Base-by-base conservation (phyloP, 2,888 invertebrate species). In the Caenorhabditis sp. region DNA sequence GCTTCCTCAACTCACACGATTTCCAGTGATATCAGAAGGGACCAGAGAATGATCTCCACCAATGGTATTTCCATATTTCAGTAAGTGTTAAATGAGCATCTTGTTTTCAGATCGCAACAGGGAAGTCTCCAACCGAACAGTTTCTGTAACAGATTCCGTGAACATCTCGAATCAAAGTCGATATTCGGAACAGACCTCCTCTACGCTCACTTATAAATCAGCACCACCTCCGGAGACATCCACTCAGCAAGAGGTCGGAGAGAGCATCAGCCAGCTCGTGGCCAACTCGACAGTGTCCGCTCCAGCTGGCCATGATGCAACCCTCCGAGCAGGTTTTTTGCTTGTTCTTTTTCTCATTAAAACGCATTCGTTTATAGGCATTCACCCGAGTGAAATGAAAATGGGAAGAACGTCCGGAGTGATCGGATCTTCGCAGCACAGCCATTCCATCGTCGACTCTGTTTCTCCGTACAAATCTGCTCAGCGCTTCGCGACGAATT, bases 211-310 rank as follows among this genome's bases (percentile, higher is more conserved):
- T 1, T 77, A 66, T 17, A 77, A 77, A 59, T 77, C 76, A 0
- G 76, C 76, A 2, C 76, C 70, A 7, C 32, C 50, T 17, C 58
- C 59, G 11, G 63, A 59, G 27, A 48, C 24, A 1, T 13, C 17
- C 1, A n/a, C 37, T 24, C 35, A 35, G 32, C 56, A 52, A 35
- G 35, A 53, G n/a, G 52, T 70, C 1, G 76, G 71, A 11, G 76
- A 77, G 53, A 71, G 71, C 24, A 71, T 76, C 15, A 76, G 76
- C 43, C 76, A 76, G 15, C 46, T 77, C n/a, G 71, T 77, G 2
- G 32, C 53, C 2, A 74, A 74, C 22, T 76, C 76, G 27, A 70
- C 76, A 4, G 70, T 70, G 3, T 76, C 76, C 2, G 76, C 76
- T 6, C 76, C 76, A n/a, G 68, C 41, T 45, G 62, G 26, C 1